Conservation (phyloP, 1,140 invertebrate species). For the Bathynomus jamesi region DNA sequence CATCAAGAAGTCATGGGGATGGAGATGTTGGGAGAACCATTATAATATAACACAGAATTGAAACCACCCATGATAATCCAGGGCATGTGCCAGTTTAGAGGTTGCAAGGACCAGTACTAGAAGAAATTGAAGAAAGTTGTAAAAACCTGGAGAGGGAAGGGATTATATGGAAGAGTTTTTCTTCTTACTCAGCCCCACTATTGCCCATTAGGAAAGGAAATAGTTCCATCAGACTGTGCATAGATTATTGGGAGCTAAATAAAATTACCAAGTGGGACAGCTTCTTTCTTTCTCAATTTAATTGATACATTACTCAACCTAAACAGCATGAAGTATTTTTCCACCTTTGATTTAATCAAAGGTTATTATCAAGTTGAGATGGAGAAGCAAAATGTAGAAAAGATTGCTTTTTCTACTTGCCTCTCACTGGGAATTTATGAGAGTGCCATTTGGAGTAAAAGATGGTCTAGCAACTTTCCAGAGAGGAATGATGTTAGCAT, state of each 20-base stretch:
- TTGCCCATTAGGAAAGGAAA: slow-evolving; percentile 1
- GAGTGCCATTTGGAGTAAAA: slow-evolving; percentile 7
- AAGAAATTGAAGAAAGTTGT: not conserved
- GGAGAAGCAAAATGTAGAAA: slow-evolving; percentile 5
- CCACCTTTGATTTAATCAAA: slow-evolving; percentile 8
- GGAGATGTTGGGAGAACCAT: too few relatives aligned
- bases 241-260: slow-evolving; percentile 4
- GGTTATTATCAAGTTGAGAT: slow-evolving; percentile 10
- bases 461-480: not conserved
- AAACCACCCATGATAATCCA: too few relatives aligned
- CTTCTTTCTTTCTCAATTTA: slow-evolving; percentile 1
- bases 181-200: not conserved
- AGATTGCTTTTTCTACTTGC: slow-evolving; percentile 7
- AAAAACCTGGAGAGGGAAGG: not conserved
- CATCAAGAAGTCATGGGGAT: too few relatives aligned
- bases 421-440: slow-evolving; percentile 3
- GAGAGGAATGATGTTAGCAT: not conserved
- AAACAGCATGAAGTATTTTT: not conserved
- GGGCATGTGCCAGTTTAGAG: not conserved
- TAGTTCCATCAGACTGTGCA: not conserved
- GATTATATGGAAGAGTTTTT: not conserved
- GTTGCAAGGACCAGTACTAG: slow-evolving; percentile 3
- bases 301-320: slow-evolving; percentile 5
- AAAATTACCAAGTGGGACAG: not conserved
- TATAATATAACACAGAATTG: too few relatives aligned